Evolutionary conservation across 2,888 invertebrate species (phyloP).

Genomic region (Cactoblastis cactorum): DNA sequence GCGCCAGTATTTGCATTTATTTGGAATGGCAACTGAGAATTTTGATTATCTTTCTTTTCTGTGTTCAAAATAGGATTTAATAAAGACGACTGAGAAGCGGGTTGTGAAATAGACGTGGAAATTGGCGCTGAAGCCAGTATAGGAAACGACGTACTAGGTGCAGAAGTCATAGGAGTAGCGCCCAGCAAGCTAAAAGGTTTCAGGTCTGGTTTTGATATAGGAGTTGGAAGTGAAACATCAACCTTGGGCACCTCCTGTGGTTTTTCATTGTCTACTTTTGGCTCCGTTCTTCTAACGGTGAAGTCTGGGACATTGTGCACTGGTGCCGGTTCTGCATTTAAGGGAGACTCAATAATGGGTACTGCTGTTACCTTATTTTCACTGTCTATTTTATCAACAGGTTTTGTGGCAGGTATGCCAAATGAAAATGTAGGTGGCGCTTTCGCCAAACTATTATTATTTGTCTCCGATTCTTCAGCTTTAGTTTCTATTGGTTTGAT

Average conservation of each 20-base stretch:
- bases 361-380: conserved; percentile 15
- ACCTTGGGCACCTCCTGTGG: conserved; percentile 47
- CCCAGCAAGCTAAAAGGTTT: neutral
- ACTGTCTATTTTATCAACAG: conserved; percentile 7
- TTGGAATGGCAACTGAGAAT: conserved; percentile 7
- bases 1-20: conserved; percentile 18
- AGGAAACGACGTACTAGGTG: neutral
- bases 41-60: conserved; percentile 19
- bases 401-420: conserved; percentile 43
- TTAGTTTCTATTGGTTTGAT: conserved; percentile 21
- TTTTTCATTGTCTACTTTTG: conserved; percentile 33
- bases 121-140: neutral
- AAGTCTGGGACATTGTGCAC: conserved; percentile 19
- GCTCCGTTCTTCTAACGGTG: conserved; percentile 17
- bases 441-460: conserved; percentile 53
- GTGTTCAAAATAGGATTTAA: neutral
- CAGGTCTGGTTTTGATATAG: conserved; percentile 11
- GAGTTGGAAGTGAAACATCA: conserved; percentile 9
- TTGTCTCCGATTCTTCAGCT: conserved; percentile 47
- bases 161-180: neutral
- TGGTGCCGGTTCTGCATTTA: conserved; percentile 8
- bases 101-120: neutral
- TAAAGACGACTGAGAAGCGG: neutral
- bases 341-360: conserved; percentile 19
- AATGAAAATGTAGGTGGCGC: conserved; percentile 49